Conservation (phyloP, 2,113 vertebrate species). For the Sturnus vulgaris region DNA sequence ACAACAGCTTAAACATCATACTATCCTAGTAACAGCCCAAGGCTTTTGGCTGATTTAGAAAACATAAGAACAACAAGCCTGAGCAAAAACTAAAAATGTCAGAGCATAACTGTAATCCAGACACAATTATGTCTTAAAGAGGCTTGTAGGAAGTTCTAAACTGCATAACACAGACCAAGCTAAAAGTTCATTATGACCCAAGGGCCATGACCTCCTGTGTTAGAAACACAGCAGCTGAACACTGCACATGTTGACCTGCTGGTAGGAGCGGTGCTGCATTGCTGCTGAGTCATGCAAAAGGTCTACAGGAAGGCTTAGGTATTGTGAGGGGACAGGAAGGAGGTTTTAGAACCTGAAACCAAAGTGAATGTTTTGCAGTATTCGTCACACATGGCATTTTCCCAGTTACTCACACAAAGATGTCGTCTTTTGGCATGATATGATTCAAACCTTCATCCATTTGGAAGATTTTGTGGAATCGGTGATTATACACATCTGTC, state of each 20-base stretch:
- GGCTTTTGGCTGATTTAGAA: not conserved
- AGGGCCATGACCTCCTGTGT: not conserved
- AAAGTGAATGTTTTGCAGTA: not conserved
- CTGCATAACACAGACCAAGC: not conserved
- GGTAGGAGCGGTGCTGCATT: not conserved
- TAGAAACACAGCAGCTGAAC: not conserved
- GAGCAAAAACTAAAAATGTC: not conserved
- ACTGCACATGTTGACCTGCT: not conserved
- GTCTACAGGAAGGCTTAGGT: not conserved
- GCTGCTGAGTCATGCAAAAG: not conserved
- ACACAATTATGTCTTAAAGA: not conserved
- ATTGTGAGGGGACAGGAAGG: not conserved
- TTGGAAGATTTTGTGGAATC: slow-evolving; percentile 95
- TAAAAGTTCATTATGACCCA: not conserved
- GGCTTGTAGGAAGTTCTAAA: not conserved
- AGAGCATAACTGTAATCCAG: not conserved
- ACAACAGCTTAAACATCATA: not conserved
- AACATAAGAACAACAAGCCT: not conserved
- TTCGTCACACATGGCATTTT: not conserved
- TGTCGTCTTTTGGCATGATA: slow-evolving; percentile 95
- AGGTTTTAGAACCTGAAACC: not conserved
- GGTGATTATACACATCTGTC: slow-evolving; percentile 95
- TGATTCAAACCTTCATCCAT: slow-evolving; percentile 91
- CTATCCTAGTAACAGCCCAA: not conserved
- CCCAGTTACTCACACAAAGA: slow-evolving; percentile 88